Conservation (phyloP, 64 coral and sea anemone genomes). For the Porites lutea region DNA sequence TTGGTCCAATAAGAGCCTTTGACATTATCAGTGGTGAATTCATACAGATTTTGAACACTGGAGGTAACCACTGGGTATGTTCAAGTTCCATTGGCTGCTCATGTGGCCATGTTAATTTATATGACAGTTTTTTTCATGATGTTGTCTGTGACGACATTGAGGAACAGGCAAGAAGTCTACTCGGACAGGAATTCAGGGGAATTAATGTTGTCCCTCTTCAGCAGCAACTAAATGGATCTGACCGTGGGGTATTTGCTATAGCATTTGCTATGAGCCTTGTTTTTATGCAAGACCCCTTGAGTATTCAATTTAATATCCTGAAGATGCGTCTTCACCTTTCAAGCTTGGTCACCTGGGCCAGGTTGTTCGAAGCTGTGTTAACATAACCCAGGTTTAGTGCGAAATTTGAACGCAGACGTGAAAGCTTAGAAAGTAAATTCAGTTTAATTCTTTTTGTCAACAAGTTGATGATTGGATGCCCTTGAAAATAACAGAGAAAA, state of each 20-base stretch:
- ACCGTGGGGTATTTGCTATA: too few species aligned
- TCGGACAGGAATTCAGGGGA: too few species aligned
- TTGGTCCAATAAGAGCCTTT: not conserved
- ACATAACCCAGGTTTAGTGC: too few species aligned
- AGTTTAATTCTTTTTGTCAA: too few species aligned
- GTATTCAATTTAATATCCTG: slow-evolving; percentile 41
- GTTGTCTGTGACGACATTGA: slow-evolving; percentile 17
- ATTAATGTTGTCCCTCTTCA: too few species aligned
- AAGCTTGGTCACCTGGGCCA: slow-evolving; percentile 1
- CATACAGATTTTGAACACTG: slow-evolving; percentile 52
- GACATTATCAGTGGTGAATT: slow-evolving; percentile 37
- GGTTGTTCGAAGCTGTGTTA: too few species aligned
- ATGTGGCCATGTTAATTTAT: slow-evolving; percentile 48
- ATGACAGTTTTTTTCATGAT: slow-evolving; percentile 57
- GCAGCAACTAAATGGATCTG: too few species aligned
- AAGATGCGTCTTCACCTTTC: slow-evolving; percentile 43
- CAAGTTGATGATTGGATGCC: too few species aligned
- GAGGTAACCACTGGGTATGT: slow-evolving; percentile 45
- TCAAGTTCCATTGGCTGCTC: slow-evolving; percentile 41
- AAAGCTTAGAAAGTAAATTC: too few species aligned
- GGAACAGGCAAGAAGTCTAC: too few species aligned
- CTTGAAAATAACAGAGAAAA: too few species aligned
- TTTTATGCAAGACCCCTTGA: slow-evolving; percentile 41
- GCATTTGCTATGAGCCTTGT: slow-evolving; percentile 62
- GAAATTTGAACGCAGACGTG: too few species aligned